These are phyloP conservation scores for Meteorus colon DNA, from an alignment of 2,888 invertebrate species.

Conservation along the genomic window DNA sequence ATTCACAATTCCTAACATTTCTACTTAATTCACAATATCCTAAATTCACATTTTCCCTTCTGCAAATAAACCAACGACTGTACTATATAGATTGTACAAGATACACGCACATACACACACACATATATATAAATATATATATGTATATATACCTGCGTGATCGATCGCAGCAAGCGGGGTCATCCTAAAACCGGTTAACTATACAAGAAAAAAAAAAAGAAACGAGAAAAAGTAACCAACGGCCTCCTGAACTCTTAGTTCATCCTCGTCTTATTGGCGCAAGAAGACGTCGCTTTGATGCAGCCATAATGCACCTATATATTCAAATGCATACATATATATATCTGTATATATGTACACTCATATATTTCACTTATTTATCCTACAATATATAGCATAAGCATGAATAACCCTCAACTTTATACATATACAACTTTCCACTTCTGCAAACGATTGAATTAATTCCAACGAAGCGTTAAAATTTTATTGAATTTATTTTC, in stretches of 20 bases:
- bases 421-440: neutral
- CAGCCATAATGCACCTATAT: neutral
- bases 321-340: neutral
- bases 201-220: neutral
- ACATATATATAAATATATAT: neutral
- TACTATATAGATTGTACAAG: neutral
- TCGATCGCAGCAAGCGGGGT: neutral
- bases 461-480: conserved; percentile 28
- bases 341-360: neutral
- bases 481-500: conserved; percentile 30
- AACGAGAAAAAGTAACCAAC: neutral
- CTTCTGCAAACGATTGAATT: conserved; percentile 16
- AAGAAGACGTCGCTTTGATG: neutral
- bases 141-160: neutral
- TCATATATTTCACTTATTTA: conserved; percentile 6
- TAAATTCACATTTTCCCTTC: too few relatives aligned
- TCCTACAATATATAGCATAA: neutral
- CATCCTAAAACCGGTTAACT: conserved; percentile 5
- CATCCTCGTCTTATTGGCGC: neutral
- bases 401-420: conserved; percentile 1
- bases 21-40: too few relatives aligned
- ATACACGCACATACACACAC: neutral
- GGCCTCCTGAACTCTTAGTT: conserved; percentile 13
- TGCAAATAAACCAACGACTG: neutral
- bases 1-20: too few relatives aligned